Percentiles rank a stretch among this genome's conserved stretches.
Conservation (phyloP, 2,113 vertebrate genomes). For the Uria aalge region DNA sequence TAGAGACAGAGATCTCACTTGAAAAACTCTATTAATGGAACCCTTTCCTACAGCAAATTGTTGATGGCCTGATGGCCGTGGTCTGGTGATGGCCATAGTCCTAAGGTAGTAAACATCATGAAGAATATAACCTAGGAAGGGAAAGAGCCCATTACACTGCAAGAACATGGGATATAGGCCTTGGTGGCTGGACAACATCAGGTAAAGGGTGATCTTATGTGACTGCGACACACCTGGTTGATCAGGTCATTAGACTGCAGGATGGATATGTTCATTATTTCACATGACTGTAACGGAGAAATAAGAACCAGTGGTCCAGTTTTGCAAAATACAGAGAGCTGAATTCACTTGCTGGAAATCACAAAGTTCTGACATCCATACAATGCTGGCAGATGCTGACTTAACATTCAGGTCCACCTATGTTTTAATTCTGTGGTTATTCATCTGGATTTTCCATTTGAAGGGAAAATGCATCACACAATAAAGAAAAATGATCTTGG, state of each 20-base stretch:
- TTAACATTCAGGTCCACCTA: not conserved
- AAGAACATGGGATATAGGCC: not conserved
- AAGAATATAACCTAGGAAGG: not conserved
- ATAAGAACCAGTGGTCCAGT: not conserved
- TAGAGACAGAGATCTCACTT: not conserved
- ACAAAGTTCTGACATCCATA: accelerated
- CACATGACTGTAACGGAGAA: not conserved
- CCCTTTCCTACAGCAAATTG: not conserved
- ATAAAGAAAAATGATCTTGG: not conserved
- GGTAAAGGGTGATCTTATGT: not conserved
- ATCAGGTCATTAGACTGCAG: not conserved
- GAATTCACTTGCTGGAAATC: not conserved
- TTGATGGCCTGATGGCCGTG: not conserved
- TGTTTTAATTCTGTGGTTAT: not conserved
- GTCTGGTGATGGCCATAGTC: not conserved
- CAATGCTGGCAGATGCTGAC: not conserved
- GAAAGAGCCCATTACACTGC: not conserved
- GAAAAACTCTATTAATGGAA: not conserved
- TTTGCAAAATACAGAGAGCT: not conserved
- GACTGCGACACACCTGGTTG: not conserved
- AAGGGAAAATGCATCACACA: not conserved
- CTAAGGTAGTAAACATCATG: not conserved
- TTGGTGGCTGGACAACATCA: not conserved
- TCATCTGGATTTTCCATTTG: not conserved
- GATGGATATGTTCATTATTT: not conserved